Evolutionary conservation across 2,113 vertebrate species (phyloP).

Genomic region (Acanthisitta chloris): DNA sequence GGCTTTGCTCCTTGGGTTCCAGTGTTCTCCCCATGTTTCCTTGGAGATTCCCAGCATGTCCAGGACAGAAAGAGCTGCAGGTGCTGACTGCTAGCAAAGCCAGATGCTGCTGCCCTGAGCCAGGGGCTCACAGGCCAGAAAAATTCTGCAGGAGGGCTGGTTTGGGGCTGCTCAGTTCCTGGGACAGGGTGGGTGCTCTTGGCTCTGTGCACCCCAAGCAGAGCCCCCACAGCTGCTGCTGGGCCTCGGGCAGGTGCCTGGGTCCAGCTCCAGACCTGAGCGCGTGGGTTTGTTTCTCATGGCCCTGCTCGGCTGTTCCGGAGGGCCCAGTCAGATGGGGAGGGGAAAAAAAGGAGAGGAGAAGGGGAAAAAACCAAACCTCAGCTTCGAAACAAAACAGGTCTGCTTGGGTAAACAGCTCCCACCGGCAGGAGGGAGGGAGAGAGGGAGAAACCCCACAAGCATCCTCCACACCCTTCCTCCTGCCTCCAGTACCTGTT

Average conservation of each 20-base stretch:
- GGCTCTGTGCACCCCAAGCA: rapidly evolving
- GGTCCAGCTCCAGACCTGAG: background rate
- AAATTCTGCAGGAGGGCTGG: background rate
- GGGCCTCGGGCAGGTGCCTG: background rate
- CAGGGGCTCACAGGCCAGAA: background rate
- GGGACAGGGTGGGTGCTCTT: background rate
- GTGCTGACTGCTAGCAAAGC: background rate
- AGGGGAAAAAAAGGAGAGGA: background rate
- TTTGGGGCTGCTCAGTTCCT: background rate
- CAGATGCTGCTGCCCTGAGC: background rate
- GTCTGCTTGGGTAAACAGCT: slow-evolving; percentile 46
- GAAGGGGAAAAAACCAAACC: background rate
- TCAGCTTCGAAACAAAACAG: slow-evolving; percentile 1
- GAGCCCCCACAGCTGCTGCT: rapidly evolving
- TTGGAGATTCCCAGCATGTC: background rate
- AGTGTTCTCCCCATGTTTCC: rapidly evolving
- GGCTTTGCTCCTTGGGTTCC: background rate
- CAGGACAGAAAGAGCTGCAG: background rate
- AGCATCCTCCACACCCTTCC: slow-evolving; percentile 71
- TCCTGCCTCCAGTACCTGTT: slow-evolving; percentile 64
- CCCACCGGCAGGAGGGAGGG: background rate
- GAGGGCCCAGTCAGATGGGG: background rate
- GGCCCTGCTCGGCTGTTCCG: background rate
- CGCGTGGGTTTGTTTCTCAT: background rate
- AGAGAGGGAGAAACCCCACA: slow-evolving; percentile 52